Percentiles rank a stretch among this genome's conserved stretches.
Evolutionary conservation across 2,113 vertebrate species (phyloP).

Genomic region (Mormyrus lacerda): DNA sequence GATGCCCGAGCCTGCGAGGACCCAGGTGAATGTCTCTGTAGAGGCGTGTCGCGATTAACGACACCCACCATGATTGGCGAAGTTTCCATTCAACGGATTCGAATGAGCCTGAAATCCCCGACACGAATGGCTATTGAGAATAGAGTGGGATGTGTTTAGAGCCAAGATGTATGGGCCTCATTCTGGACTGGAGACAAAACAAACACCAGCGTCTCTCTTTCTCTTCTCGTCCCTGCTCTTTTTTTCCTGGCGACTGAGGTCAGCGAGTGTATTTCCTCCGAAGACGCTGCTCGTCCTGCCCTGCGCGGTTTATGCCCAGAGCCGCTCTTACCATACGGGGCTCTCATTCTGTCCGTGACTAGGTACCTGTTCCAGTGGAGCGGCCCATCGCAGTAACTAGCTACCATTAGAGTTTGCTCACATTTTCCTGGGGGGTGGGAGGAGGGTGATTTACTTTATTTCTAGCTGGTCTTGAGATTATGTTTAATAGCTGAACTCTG

Average conservation of each 20-base stretch:
- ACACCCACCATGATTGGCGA: background rate
- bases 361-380: background rate
- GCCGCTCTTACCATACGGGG: background rate
- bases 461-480: background rate
- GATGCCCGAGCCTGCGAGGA: background rate
- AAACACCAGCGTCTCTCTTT: background rate
- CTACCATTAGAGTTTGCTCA: background rate
- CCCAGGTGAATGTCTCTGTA: background rate
- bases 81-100: background rate
- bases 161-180: background rate
- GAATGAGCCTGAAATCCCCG: background rate
- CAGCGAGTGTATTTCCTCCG: background rate
- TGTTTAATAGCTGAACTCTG: background rate
- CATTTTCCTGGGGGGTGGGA: background rate
- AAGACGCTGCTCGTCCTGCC: background rate
- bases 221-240: background rate
- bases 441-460: background rate
- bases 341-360: background rate
- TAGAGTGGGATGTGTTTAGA: background rate
- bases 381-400: background rate
- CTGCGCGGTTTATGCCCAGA: background rate
- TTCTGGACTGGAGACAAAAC: background rate
- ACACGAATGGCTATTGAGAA: background rate
- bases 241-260: background rate
- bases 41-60: background rate